Conservation (phyloP, 1,140 invertebrate species). For the Dendrolimus kikuchii region DNA sequence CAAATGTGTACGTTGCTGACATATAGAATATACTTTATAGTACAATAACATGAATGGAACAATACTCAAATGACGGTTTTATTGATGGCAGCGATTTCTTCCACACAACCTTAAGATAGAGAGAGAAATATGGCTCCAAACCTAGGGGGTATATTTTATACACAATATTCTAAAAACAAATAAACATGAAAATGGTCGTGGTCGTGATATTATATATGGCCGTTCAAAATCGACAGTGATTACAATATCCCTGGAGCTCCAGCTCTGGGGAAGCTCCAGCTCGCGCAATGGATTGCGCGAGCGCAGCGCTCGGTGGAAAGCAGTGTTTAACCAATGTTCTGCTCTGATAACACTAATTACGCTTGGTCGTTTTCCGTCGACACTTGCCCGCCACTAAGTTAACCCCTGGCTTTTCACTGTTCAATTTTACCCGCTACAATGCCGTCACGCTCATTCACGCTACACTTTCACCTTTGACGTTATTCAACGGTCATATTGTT, state of each 20-base stretch:
- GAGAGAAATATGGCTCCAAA: too few species aligned
- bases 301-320: conserved; percentile 68
- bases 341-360: conserved; percentile 71
- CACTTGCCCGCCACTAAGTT: conserved; percentile 41
- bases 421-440: conserved; percentile 45
- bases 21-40: too few species aligned
- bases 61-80: too few species aligned
- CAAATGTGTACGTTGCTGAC: too few species aligned
- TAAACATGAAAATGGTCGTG: too few species aligned
- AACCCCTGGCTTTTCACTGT: conserved; percentile 58
- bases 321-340: conserved; percentile 67
- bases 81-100: too few species aligned
- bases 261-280: too few species aligned
- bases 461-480: conserved; percentile 56
- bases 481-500: conserved; percentile 24
- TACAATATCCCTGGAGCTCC: conserved; percentile 67
- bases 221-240: conserved; percentile 69
- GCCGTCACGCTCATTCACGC: conserved; percentile 35
- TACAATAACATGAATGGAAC: too few species aligned
- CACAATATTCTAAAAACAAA: too few species aligned
- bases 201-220: conserved; percentile 11
- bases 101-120: too few species aligned
- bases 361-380: conserved; percentile 54
- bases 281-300: conserved; percentile 53
- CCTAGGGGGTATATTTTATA: too few species aligned